Conservation (phyloP, 2,113 vertebrate genomes). For the Cheilinus undulatus region DNA sequence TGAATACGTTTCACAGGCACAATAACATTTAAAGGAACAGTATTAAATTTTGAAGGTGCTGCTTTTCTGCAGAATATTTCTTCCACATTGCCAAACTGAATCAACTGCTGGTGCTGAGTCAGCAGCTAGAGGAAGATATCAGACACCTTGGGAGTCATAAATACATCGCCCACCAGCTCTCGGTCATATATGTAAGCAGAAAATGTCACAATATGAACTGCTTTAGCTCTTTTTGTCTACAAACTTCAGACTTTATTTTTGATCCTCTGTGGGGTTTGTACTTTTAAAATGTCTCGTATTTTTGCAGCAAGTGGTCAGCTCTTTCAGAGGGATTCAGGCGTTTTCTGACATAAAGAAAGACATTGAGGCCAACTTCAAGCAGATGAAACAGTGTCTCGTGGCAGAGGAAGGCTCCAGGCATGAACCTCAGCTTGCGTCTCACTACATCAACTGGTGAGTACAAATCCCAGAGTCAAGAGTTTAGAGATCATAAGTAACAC, state of each 20-base stretch:
- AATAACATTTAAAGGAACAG: too few relatives aligned
- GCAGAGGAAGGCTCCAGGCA: conserved; percentile 78
- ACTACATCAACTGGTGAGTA: conserved; percentile 83
- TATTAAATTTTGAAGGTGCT: neutral
- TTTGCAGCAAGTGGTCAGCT: conserved; percentile 84
- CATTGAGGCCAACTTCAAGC: conserved; percentile 87
- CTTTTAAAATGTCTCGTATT: neutral
- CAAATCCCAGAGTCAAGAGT: neutral
- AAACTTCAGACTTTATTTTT: too few relatives aligned
- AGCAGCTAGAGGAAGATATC: conserved; percentile 86
- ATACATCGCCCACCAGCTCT: conserved; percentile 87
- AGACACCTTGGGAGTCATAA: conserved; percentile 87
- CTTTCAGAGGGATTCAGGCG: conserved; percentile 79
- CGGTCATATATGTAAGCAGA: conserved; percentile 85
- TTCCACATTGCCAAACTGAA: conserved; percentile 84
- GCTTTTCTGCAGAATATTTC: conserved; percentile 80
- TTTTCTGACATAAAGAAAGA: conserved; percentile 82
- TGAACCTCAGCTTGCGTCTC: conserved; percentile 83
- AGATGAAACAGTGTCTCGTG: conserved; percentile 83
- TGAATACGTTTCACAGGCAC: too few relatives aligned
- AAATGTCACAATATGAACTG: neutral
- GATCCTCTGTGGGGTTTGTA: neutral
- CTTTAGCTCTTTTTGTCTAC: neutral
- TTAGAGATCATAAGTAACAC: neutral
- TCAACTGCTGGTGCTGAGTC: conserved; percentile 85